phyloP scores from a whole-genome alignment of 2,888 invertebrate species.

The Loripinus fragilis region DNA sequence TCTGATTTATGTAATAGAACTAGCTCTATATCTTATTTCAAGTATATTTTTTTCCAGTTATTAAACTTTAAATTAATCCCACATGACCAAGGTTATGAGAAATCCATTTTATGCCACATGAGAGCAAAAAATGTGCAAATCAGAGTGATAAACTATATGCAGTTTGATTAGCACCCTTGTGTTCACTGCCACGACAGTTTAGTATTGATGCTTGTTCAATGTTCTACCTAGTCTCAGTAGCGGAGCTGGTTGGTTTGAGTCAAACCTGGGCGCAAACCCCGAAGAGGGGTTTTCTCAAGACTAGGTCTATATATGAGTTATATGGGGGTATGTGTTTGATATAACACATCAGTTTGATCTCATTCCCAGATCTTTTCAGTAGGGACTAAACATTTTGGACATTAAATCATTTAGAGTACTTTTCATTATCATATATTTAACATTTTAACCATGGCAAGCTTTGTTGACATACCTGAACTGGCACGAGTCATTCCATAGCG shows the following conservation, averaged over 20 bases:
- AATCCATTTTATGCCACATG: too few relatives aligned
- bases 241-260: too few relatives aligned
- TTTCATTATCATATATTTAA: conserved; percentile 13
- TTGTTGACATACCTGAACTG: not conserved
- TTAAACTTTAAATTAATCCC: not conserved
- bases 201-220: too few relatives aligned
- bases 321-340: not conserved
- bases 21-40: not conserved
- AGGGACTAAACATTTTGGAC: not conserved
- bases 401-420: not conserved
- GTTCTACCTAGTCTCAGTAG: too few relatives aligned
- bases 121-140: too few relatives aligned
- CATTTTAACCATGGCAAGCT: not conserved
- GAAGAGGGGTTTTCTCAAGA: too few relatives aligned
- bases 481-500: too few relatives aligned
- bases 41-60: not conserved
- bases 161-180: too few relatives aligned
- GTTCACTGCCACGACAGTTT: too few relatives aligned
- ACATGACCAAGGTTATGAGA: too few relatives aligned
- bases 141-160: too few relatives aligned
- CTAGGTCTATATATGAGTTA: not conserved
- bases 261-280: too few relatives aligned
- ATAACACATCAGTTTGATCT: not conserved
- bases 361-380: not conserved
- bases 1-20: conserved; percentile 16